Conservation (phyloP, 1,140 invertebrate species). For the Tribolium madens region DNA sequence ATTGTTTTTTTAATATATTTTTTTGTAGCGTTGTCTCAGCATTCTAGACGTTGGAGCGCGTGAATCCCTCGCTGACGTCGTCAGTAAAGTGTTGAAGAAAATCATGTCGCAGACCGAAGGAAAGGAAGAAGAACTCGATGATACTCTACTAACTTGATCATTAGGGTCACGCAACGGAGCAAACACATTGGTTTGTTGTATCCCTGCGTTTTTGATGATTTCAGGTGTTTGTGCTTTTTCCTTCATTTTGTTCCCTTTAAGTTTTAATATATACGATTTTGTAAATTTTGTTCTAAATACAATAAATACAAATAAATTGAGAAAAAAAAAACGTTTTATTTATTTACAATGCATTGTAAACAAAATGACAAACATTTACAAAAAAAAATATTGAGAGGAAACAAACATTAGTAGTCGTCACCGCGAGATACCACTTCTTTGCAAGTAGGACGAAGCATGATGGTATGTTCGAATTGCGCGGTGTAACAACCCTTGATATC, state of each 20-base stretch:
- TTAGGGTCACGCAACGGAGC: conserved; percentile 37
- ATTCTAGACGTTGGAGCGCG: conserved; percentile 87
- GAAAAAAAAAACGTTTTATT: conserved; percentile 8
- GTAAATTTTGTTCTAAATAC: conserved; percentile 21
- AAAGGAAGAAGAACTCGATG: conserved; percentile 91
- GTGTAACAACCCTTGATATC: conserved; percentile 99
- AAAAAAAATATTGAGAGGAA: too few species aligned
- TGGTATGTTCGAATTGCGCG: conserved; percentile 99
- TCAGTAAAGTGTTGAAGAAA: conserved; percentile 85
- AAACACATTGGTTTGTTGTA: background rate
- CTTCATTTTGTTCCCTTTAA: background rate
- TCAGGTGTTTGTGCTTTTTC: background rate
- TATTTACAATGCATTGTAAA: conserved; percentile 21
- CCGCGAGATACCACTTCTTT: conserved; percentile 98
- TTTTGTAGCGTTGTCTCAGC: conserved; percentile 81
- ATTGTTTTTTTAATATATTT: conserved; percentile 63
- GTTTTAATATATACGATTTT: conserved; percentile 12
- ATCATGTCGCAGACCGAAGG: conserved; percentile 80
- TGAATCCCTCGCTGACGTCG: conserved; percentile 89
- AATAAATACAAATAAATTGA: conserved; percentile 7
- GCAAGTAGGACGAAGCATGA: conserved; percentile 96
- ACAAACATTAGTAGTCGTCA: conserved; percentile 94
- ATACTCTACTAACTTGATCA: conserved; percentile 85
- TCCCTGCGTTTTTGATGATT: background rate
- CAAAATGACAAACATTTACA: conserved; percentile 26